A percentile compares a stretch with the other conserved stretches of the same genome.
These are phyloP conservation scores for Teleogryllus occipitalis DNA, from an alignment of 1,140 invertebrate species.

Conservation along the genomic window DNA sequence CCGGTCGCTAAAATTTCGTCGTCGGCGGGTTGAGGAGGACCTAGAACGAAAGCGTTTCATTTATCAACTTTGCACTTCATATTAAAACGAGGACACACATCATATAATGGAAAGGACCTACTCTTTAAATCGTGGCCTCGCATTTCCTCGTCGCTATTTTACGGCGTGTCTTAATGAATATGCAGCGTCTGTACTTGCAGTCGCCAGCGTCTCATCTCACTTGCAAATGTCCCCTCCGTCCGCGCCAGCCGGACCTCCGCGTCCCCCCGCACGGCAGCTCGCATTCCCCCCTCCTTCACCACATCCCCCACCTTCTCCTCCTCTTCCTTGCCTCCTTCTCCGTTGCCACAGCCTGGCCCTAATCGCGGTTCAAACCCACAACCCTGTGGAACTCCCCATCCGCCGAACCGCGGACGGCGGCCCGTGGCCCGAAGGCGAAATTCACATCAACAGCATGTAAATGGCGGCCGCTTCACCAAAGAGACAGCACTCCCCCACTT, in stretches of 20 bases:
- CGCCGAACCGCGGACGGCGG: not conserved
- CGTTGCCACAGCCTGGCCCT: not conserved
- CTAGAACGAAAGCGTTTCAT: not conserved
- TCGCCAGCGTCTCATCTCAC: not conserved
- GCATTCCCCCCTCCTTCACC: not conserved
- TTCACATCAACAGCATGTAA: too few relatives aligned
- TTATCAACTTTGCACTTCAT: not conserved
- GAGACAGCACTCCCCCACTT: too few relatives aligned
- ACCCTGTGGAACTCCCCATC: not conserved
- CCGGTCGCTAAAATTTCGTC: too few relatives aligned
- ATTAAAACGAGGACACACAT: not conserved
- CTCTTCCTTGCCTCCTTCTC: not conserved
- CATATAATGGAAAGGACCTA: not conserved
- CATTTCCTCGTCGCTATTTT: not conserved
- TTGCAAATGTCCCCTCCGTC: not conserved
- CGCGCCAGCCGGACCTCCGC: not conserved
- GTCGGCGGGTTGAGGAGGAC: too few relatives aligned
- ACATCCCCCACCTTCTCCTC: not conserved
- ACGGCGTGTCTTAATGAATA: not conserved
- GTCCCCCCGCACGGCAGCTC: not conserved
- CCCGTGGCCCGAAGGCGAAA: too few relatives aligned
- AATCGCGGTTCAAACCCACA: not conserved
- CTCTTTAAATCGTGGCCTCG: not conserved
- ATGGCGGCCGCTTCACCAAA: too few relatives aligned
- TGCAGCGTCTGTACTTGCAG: not conserved